Evolutionary conservation across 2,113 vertebrate species (phyloP).

Genomic region (Rhipidura dahli): DNA sequence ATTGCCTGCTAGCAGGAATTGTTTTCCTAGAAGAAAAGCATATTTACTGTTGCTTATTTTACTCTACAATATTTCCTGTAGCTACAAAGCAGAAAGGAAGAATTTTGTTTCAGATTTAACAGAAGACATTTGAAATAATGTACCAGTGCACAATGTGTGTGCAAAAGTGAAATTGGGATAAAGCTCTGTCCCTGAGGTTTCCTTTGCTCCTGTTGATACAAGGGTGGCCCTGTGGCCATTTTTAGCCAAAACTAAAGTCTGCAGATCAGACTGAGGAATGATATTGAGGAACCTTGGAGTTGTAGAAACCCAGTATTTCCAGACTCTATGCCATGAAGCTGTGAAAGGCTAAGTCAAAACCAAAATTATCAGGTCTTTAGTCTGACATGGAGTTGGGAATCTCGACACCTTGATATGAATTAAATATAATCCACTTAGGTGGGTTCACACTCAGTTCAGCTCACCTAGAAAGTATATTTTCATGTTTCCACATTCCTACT

Average conservation of each 20-base stretch:
- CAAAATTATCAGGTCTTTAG: background rate
- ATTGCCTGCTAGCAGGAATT: background rate
- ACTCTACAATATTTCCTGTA: background rate
- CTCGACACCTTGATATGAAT: background rate
- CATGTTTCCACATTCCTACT: background rate
- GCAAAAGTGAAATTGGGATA: background rate
- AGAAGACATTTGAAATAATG: background rate
- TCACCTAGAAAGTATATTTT: background rate
- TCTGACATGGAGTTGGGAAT: background rate
- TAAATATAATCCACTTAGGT: background rate
- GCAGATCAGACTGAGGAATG: background rate
- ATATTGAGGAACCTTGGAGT: background rate
- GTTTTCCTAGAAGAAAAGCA: background rate
- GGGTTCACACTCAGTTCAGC: background rate
- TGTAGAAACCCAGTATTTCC: background rate
- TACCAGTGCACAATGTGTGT: fast-evolving
- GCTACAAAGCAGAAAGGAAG: background rate
- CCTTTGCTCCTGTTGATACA: background rate
- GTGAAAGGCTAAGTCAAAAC: background rate
- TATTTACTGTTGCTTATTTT: background rate
- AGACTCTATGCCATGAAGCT: background rate
- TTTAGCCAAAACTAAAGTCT: background rate
- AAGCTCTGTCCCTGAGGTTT: background rate
- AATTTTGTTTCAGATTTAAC: background rate
- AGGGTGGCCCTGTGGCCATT: fast-evolving